Evolutionary conservation across 2,113 vertebrate genomes (phyloP).

Genomic region (Butastur rufipennis): DNA sequence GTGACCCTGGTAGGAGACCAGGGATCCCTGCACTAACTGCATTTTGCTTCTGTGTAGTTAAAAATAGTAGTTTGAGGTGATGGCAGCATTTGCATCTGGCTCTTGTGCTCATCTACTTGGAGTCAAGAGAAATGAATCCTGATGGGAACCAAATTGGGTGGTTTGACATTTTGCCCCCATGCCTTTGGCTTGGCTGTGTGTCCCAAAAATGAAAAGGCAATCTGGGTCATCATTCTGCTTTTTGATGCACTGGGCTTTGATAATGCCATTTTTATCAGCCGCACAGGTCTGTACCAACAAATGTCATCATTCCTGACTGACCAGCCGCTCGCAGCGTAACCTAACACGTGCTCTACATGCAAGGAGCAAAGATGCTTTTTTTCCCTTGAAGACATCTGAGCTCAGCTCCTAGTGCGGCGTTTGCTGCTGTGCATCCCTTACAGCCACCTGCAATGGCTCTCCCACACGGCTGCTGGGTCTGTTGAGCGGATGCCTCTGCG

Average conservation of each 20-base stretch:
- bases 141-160: not conserved
- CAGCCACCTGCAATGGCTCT: not conserved
- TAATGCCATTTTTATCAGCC: not conserved
- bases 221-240: not conserved
- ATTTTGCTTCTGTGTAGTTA: not conserved
- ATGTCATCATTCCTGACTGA: not conserved
- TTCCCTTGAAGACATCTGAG: not conserved
- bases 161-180: rapidly evolving
- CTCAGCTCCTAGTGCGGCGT: not conserved
- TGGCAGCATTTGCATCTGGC: not conserved
- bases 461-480: not conserved
- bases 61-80: not conserved
- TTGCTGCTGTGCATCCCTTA: not conserved
- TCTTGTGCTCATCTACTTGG: not conserved
- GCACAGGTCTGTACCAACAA: rapidly evolving
- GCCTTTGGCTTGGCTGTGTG: not conserved
- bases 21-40: not conserved
- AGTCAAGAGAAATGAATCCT: not conserved
- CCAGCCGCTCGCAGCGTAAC: not conserved
- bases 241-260: not conserved
- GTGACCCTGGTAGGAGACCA: not conserved
- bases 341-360: not conserved
- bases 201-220: not conserved
- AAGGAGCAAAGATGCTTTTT: not conserved
- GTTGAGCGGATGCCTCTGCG: rapidly evolving